Percentiles rank a stretch among this genome's conserved stretches.
Evolutionary conservation across 2,888 invertebrate genomes (phyloP).

Genomic region (Polietes domitor): DNA sequence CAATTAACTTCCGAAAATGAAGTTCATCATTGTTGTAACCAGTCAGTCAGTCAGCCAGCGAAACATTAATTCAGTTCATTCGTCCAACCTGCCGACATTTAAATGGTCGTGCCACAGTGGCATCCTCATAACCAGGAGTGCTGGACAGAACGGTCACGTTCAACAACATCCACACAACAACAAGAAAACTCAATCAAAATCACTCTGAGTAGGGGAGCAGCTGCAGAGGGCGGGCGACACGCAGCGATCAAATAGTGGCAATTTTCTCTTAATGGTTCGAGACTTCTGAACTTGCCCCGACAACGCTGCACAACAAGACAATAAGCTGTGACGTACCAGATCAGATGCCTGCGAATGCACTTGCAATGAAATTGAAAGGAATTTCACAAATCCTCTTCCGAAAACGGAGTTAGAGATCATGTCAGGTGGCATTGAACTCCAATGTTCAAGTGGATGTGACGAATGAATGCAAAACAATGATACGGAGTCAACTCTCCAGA

Average conservation of each 20-base stretch:
- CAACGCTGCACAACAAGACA: too few relatives aligned
- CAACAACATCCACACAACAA: conserved; percentile 12
- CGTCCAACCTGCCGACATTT: conserved; percentile 16
- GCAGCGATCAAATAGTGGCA: conserved; percentile 6
- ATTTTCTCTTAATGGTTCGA: conserved; percentile 58
- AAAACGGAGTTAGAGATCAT: conserved; percentile 47
- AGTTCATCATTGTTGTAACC: conserved; percentile 40
- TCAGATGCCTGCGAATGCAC: conserved; percentile 28
- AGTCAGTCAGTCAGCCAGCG: neutral
- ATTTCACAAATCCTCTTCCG: conserved; percentile 64
- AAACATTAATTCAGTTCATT: neutral
- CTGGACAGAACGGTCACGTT: conserved; percentile 59
- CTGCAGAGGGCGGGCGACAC: neutral
- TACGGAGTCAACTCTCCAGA: neutral
- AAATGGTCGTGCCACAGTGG: conserved; percentile 56
- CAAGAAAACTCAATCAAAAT: conserved; percentile 51
- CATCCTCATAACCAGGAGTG: conserved; percentile 45
- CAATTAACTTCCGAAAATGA: conserved; percentile 69
- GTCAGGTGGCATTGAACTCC: conserved; percentile 53
- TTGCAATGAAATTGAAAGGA: conserved; percentile 68
- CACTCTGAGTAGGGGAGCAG: neutral
- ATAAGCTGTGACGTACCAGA: too few relatives aligned
- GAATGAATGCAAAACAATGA: conserved; percentile 41
- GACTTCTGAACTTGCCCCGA: conserved; percentile 68
- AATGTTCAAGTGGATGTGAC: conserved; percentile 10